Base-by-base conservation (phyloP, 2,797 vertebrate genomes). In the Hypotaenidia okinawae region DNA sequence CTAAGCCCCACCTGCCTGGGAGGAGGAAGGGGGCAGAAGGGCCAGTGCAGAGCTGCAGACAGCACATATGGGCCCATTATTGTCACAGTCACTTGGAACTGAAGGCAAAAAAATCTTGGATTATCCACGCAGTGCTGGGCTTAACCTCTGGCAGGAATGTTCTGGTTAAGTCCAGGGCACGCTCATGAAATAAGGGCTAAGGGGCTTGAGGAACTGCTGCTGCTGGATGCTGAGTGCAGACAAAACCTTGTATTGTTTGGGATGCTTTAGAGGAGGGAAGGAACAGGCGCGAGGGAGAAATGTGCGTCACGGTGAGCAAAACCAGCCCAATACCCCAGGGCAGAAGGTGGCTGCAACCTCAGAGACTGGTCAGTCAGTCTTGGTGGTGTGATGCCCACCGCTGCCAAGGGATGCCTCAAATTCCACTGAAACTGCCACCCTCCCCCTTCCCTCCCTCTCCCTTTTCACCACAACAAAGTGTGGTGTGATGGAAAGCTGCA, bases 121-220 rank as follows among this genome's bases (percentile, higher is more conserved):
- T 97, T 95, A 96, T 91, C 63, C 69, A 21, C 8, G 1, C 7
- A 5, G 52, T 8, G 15, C 66, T 88, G 39, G 47, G 67, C 59
- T 96, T 96, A 93, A 93, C 47, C 83, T 95, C 77, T 78, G 58
- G 9, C 41, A 91, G 80, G 95, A 97, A 93, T 94, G 94, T 95
- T 93, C 96, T 94, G 73, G 39, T 87, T 94, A 95, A 96, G 15
- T 78, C 90, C 41, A 63, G 58, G 58, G 76, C 58, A 41, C 0
- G 0, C 69, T 84, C 3, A 22, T 7, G 10, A 78, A 91, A 55
- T 61, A 78, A 74, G 37, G 49, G 85, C 85, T 94, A 77, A 96
- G n/a, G 79, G 82, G 76, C 82, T 94, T 94, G 93, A 75, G 82
- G 76, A 92, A 45, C 32, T 16, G 67, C 61, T 27, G 15, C 55